phyloP scores from a whole-genome alignment of 2,797 vertebrate species.

The Alauda arvensis region DNA sequence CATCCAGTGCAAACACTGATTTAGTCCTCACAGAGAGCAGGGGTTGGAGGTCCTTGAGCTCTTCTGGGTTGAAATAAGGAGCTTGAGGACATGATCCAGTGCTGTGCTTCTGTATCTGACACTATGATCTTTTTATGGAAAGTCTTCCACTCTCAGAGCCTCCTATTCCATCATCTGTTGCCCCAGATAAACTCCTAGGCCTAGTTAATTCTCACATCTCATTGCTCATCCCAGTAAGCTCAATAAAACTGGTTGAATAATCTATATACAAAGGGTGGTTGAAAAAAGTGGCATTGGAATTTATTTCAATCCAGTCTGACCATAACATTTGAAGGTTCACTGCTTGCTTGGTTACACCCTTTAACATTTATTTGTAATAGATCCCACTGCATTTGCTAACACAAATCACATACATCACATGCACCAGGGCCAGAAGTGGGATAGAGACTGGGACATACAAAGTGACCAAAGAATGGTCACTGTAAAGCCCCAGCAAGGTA shows the following conservation, averaged over 20 bases:
- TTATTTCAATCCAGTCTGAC: slow-evolving; percentile 3
- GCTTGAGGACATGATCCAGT: neutral
- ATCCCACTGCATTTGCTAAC: neutral
- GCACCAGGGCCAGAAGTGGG: neutral
- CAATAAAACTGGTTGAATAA: slow-evolving; percentile 27
- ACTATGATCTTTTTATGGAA: neutral
- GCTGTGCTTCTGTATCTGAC: neutral
- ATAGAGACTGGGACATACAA: neutral
- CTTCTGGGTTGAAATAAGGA: neutral
- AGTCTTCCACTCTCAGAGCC: neutral
- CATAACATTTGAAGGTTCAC: neutral
- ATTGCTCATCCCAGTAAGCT: slow-evolving; percentile 6
- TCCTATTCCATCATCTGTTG: neutral
- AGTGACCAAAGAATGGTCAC: neutral
- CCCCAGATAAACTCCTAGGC: neutral
- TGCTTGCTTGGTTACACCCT: neutral
- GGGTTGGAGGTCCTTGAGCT: neutral
- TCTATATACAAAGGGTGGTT: slow-evolving; percentile 29
- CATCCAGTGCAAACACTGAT: neutral
- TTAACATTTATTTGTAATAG: neutral
- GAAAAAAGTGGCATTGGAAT: slow-evolving; percentile 35
- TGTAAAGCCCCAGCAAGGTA: neutral
- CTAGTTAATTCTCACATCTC: slow-evolving; percentile 44
- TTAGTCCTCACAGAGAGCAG: neutral
- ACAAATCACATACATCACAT: neutral